Base-by-base conservation (phyloP, 2,113 vertebrate genomes). In the Mesitornis unicolor region DNA sequence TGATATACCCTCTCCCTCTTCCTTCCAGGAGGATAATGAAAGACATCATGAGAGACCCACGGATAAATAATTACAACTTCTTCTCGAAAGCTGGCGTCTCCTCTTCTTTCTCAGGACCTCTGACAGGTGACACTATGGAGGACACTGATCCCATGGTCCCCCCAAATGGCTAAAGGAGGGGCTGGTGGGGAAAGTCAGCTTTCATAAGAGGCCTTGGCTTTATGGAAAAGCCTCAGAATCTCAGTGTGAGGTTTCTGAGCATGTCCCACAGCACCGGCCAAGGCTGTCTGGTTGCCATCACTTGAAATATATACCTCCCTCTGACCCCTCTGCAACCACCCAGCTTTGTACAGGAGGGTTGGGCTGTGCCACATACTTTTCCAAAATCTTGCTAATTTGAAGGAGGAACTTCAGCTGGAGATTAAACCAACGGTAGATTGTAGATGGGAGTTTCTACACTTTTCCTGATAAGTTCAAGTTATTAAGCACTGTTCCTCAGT, bases 1-100 rank as follows among this genome's bases (percentile, higher is more conserved):
- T 91, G 54, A 92, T 7, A 5, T 4, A 16, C 33, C 16, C 11
- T 93, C 47, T 95, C 22, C 61, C 56, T 81, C 38, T 94, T 42
- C 16, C 51, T 80, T 85, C 67, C 82, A 98, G 97, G 74, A 78
- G 95, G 45, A 43, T 93, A 57, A 73, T 84, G 61, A 95, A 94
- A 70, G 91, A 93, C 38, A 33, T 97, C 76, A 57, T 97, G 95
- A 94, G 70, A 84, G 96, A 97, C 80, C 75, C 85, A 6, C 70
- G 2, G 67, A 93, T 97, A 79, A 96, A 97, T 73, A 98, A 98
- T 78, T 98, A 98, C 91, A 21, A 93, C 70, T 81, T 84, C 69
- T 90, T 98, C 53, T 95, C 95, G 1, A 84, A 87, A 79, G 24
- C 2, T 1, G 97, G 97, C 38, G 33, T 65, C 68, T 98, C 97